A percentile compares a stretch with the other conserved stretches of the same genome.
Evolutionary conservation across 2,113 vertebrate species (phyloP).

Genomic region (Solea solea): DNA sequence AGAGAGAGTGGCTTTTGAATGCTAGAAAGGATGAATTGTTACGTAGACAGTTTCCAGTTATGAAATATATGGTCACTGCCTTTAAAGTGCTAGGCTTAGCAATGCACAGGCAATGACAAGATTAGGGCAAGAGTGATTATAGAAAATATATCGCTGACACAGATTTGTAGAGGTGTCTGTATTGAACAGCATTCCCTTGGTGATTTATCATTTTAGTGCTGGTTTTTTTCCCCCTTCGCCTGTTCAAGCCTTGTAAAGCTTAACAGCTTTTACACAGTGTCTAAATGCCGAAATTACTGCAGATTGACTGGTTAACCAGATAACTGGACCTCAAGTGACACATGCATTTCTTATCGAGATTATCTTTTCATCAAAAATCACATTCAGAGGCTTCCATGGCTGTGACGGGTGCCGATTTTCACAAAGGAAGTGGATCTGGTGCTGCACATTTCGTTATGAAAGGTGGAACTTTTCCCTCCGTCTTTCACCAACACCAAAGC

Average conservation of each 20-base stretch:
- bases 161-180: conserved; percentile 1
- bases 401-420: too few relatives aligned
- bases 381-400: too few relatives aligned
- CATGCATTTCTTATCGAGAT: conserved; percentile 36
- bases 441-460: too few relatives aligned
- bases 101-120: neutral
- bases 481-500: too few relatives aligned
- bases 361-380: neutral
- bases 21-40: conserved; percentile 14
- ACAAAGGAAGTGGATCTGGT: too few relatives aligned
- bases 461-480: too few relatives aligned
- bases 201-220: conserved; percentile 7
- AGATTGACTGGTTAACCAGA: conserved; percentile 38
- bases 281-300: conserved; percentile 2
- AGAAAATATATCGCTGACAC: conserved; percentile 1
- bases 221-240: neutral
- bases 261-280: too few relatives aligned
- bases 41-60: conserved; percentile 7
- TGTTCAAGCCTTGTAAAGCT: neutral
- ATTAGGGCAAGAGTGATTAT: neutral
- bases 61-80: conserved; percentile 10
- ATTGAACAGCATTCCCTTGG: neutral
- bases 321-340: conserved; percentile 25
- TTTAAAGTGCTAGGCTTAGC: conserved; percentile 6
- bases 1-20: conserved; percentile 17